These are phyloP conservation scores for Macropodus opercularis DNA, from an alignment of 2,797 vertebrate species.

Conservation along the genomic window DNA sequence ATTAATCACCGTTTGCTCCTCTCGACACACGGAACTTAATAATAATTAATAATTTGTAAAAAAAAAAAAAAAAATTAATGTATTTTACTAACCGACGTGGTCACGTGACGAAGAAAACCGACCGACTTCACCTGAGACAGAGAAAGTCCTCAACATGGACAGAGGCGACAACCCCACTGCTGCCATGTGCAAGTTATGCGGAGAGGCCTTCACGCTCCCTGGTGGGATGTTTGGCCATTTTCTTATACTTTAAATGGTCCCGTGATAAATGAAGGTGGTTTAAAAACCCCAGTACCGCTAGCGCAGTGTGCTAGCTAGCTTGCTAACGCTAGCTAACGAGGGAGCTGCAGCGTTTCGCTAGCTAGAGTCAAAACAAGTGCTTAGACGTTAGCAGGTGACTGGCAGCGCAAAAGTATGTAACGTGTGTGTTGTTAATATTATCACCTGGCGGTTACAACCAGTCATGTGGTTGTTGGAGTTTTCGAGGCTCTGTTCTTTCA, in stretches of 20 bases:
- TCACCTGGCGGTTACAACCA: too few relatives aligned
- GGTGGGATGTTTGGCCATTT: constrained; percentile 60
- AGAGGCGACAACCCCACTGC: not conserved
- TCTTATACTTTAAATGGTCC: too few relatives aligned
- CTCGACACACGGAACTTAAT: too few relatives aligned
- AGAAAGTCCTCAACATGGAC: constrained; percentile 26
- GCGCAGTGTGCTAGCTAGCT: not conserved
- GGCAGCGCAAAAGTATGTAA: too few relatives aligned
- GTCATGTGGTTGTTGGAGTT: too few relatives aligned
- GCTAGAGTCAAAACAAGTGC: not conserved
- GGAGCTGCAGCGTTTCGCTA: not conserved
- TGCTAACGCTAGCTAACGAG: not conserved
- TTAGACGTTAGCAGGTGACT: too few relatives aligned
- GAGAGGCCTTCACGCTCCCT: constrained; percentile 60
- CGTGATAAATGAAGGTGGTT: rapidly evolving
- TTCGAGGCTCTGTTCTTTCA: too few relatives aligned
- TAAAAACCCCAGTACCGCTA: not conserved
- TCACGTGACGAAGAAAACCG: constrained; percentile 21
- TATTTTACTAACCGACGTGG: constrained; percentile 3
- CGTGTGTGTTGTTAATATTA: too few relatives aligned
- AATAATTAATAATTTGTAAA: too few relatives aligned
- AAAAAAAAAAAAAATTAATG: too few relatives aligned
- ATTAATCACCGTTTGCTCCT: too few relatives aligned
- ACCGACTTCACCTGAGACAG: rapidly evolving
- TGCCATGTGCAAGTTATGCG: constrained; percentile 59